phyloP scores from a whole-genome alignment of 2,888 invertebrate species.

The Melieria picta region DNA sequence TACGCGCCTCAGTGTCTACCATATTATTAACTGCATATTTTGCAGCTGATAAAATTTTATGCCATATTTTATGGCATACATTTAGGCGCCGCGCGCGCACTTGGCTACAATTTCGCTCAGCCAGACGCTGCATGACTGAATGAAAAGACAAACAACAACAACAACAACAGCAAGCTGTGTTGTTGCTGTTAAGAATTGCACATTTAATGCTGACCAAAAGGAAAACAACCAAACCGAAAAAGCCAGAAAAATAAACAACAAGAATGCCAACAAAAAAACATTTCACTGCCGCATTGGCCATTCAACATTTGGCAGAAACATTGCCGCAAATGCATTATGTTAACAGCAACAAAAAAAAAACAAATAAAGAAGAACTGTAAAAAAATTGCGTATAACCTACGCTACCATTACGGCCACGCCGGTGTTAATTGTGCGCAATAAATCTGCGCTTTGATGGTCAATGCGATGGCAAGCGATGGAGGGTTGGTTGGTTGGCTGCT shows the following conservation, averaged over 20 bases:
- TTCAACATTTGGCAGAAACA: constrained; percentile 5
- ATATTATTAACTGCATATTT: constrained; percentile 30
- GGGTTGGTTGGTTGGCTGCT: no score
- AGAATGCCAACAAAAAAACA: background rate
- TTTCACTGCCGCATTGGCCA: background rate
- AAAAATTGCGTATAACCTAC: constrained; percentile 24
- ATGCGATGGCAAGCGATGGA: background rate
- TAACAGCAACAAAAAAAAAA: constrained; percentile 12
- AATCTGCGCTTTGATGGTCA: constrained; percentile 43
- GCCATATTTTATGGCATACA: constrained; percentile 31
- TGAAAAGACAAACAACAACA: constrained; percentile 19
- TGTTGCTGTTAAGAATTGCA: background rate
- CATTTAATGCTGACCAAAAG: background rate
- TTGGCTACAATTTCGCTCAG: background rate
- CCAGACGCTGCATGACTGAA: background rate
- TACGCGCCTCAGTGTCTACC: background rate
- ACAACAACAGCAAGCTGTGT: constrained; percentile 4
- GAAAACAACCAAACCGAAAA: background rate
- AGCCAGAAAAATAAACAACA: background rate
- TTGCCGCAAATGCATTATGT: background rate
- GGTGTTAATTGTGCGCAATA: constrained; percentile 50
- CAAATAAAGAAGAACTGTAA: constrained; percentile 41
- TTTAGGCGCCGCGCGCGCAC: constrained; percentile 17
- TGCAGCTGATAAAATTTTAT: constrained; percentile 29
- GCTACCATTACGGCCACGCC: background rate